A percentile compares a stretch with the other conserved stretches of the same genome.
phyloP scores from a whole-genome alignment of 2,113 vertebrate genomes.

The Dunckerocampus dactyliophorus region DNA sequence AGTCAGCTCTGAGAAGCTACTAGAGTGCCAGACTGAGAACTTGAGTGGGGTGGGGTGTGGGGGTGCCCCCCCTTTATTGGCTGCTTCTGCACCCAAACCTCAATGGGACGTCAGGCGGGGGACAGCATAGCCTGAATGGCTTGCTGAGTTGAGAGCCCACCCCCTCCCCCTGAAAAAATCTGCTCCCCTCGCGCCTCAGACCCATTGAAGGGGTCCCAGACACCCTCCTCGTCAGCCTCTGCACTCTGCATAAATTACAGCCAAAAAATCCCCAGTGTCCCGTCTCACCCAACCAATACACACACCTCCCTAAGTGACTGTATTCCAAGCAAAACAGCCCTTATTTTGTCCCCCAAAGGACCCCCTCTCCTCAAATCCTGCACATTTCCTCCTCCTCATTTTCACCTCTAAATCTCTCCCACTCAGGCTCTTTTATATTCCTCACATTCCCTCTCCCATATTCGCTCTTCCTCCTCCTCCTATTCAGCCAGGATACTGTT shows the following conservation, averaged over 20 bases:
- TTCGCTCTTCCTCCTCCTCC: conserved; percentile 22
- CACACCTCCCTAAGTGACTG: conserved; percentile 38
- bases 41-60: conserved; percentile 32
- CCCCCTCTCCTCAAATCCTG: conserved; percentile 2
- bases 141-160: conserved; percentile 30
- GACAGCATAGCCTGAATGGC: conserved; percentile 47
- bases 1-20: conserved; percentile 58
- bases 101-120: conserved; percentile 72
- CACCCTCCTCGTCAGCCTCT: conserved; percentile 44
- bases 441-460: conserved; percentile 26
- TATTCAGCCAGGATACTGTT: conserved; percentile 60
- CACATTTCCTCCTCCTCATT: conserved; percentile 11
- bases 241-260: conserved; percentile 70
- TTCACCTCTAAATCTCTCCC: conserved; percentile 24
- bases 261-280: conserved; percentile 51
- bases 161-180: background rate
- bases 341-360: background rate
- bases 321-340: conserved; percentile 13
- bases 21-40: conserved; percentile 47
- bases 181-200: conserved; percentile 55
- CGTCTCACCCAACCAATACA: conserved; percentile 58
- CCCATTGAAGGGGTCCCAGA: conserved; percentile 66
- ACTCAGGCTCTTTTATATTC: conserved; percentile 48
- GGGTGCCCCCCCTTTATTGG: conserved; percentile 33
- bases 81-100: conserved; percentile 55